These are phyloP conservation scores for Drosophila acutilabella DNA, from an alignment of 2,888 invertebrate genomes.

Conservation along the genomic window DNA sequence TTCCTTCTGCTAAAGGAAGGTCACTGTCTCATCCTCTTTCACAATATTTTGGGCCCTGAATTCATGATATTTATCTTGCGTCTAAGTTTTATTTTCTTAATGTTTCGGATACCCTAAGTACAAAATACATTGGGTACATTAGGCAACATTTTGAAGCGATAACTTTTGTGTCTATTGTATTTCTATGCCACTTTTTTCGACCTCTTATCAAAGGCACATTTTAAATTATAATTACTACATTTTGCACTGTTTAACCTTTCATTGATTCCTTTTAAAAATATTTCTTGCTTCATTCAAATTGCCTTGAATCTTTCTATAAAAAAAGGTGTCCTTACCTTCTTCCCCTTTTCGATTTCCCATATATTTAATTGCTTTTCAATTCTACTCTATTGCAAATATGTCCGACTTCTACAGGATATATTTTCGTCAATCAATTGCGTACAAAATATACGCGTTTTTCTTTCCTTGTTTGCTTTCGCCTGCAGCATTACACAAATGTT, in stretches of 20 bases:
- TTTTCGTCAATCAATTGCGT: conserved; percentile 4
- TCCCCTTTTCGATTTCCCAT: too few relatives aligned
- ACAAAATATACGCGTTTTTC: neutral
- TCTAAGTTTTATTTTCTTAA: conserved; percentile 71
- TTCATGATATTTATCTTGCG: conserved; percentile 78
- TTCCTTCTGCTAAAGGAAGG: conserved; percentile 19
- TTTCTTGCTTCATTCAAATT: too few relatives aligned
- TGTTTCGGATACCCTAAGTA: conserved; percentile 43
- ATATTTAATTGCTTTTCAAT: too few relatives aligned
- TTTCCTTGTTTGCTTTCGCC: conserved; percentile 28
- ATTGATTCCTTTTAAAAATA: too few relatives aligned
- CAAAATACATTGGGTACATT: conserved; percentile 2
- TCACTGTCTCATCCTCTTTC: neutral
- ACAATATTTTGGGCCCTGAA: neutral
- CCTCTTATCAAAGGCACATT: too few relatives aligned
- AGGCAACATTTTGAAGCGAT: neutral
- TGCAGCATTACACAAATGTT: conserved; percentile 79
- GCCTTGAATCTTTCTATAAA: too few relatives aligned
- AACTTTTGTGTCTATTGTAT: too few relatives aligned
- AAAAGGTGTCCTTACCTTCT: too few relatives aligned
- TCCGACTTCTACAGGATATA: neutral
- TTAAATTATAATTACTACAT: too few relatives aligned
- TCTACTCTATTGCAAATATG: too few relatives aligned
- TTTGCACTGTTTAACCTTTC: too few relatives aligned
- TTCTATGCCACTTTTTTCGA: too few relatives aligned